Evolutionary conservation across 2,113 vertebrate genomes (phyloP).

Genomic region (Salvator merianae): DNA sequence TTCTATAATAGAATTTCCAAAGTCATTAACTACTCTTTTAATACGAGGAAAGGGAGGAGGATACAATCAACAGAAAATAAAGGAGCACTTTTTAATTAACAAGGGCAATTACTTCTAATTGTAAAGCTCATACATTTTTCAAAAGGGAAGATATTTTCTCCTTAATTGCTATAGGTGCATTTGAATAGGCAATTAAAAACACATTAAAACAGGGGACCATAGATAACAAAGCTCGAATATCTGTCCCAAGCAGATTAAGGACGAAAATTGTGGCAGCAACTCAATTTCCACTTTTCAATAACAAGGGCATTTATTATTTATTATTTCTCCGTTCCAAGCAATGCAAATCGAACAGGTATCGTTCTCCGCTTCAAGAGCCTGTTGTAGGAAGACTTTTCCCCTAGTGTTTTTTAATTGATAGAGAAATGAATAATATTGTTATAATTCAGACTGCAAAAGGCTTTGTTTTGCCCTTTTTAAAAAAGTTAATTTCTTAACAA

Average conservation of each 20-base stretch:
- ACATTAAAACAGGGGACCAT: slow-evolving; percentile 66
- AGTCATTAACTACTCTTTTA: slow-evolving; percentile 57
- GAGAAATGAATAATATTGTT: background rate
- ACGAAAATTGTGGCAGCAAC: slow-evolving; percentile 30
- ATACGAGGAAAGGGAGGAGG: slow-evolving; percentile 16
- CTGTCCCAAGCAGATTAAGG: slow-evolving; percentile 58
- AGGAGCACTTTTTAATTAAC: slow-evolving; percentile 77
- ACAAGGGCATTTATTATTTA: slow-evolving; percentile 12
- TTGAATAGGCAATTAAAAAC: slow-evolving; percentile 78
- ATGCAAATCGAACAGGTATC: slow-evolving; percentile 34
- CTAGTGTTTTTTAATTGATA: background rate
- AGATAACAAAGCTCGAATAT: slow-evolving; percentile 59
- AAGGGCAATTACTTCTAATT: slow-evolving; percentile 75
- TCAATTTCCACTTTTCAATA: slow-evolving; percentile 20
- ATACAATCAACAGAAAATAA: slow-evolving; percentile 70
- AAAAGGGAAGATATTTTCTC: slow-evolving; percentile 69
- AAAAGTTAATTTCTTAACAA: background rate
- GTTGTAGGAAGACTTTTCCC: background rate
- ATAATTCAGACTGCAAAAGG: background rate
- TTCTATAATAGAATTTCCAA: slow-evolving; percentile 52
- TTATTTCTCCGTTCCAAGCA: slow-evolving; percentile 34
- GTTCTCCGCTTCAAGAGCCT: slow-evolving; percentile 37
- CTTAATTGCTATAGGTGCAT: slow-evolving; percentile 70
- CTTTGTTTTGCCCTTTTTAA: background rate
- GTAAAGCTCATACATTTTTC: slow-evolving; percentile 73